Percentiles rank a stretch among this genome's conserved stretches.
Conservation (phyloP, 92 coral and sea anemone genomes). For the Blastomussa wellsi region DNA sequence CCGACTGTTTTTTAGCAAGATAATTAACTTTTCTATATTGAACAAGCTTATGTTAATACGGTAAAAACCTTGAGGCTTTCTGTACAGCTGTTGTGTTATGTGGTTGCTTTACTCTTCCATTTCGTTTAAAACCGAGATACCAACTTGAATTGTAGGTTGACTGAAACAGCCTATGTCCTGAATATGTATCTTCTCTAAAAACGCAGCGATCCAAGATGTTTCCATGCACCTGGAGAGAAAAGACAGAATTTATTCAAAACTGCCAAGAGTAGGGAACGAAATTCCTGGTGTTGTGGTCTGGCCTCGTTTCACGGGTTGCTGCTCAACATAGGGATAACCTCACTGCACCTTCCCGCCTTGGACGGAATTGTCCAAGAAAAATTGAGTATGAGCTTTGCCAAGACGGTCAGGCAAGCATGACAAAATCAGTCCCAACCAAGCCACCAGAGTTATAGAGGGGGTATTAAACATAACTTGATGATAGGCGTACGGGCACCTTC, state of each 20-base stretch:
- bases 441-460: background rate
- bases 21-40: background rate
- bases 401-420: background rate
- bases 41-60: background rate
- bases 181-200: background rate
- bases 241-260: no score
- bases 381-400: background rate
- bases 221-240: constrained; percentile 17
- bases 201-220: constrained; percentile 21
- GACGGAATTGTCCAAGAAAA: no score
- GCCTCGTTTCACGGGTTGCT: no score
- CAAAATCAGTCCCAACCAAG: background rate
- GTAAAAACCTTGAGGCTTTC: constrained; percentile 31
- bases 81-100: constrained; percentile 28
- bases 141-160: constrained; percentile 12
- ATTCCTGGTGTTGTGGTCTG: no score
- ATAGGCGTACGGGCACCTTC: no score
- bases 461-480: no score
- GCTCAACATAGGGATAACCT: no score
- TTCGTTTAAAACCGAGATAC: constrained; percentile 41
- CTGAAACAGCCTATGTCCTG: constrained; percentile 9
- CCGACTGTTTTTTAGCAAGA: background rate
- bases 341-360: no score
- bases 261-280: no score
- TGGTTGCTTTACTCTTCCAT: constrained; percentile 18